Evolutionary conservation across 2,113 vertebrate genomes (phyloP), one percentile per base, ranked within the genome.

Genomic region (Benthochromis sp.): DNA sequence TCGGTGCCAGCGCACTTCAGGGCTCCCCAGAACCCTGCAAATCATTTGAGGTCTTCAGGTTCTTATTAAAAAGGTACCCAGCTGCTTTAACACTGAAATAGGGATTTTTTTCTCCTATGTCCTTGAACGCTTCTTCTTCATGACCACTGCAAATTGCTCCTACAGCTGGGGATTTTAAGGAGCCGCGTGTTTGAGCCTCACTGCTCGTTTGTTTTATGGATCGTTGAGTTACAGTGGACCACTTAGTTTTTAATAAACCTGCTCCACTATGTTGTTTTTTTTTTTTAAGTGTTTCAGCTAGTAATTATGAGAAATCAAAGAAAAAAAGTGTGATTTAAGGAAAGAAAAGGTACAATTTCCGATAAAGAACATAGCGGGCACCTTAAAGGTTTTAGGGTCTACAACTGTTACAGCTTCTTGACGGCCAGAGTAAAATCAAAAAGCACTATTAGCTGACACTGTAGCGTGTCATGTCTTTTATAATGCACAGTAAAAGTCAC

Each of bases 1-100:
- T 92, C 76, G 82, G 84, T 88, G 88, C 57, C 84, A 87, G 81
- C 12, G 50, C 53, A 93, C 91, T 93, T 89, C 86, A 91, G 92
- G 93, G 91, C 85, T 94, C 85, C 94, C 94, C 96, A 96, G 95
- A 92, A 90, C 86, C 83, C 84, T 86, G 86, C 92, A 96, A 96
- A 96, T 95, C 90, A 95, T 93, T 94, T 91, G 17, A 91, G 91
- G 92, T 95, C 92, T 95, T 95, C 95, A 81, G 90, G 93, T 89
- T 95, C 92, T 95, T 97, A 96, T 96, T 97, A 96, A 96, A 89
- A 90, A 87, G 21, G 87, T 86, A 86, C 94, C 92, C 94, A 97
- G 93, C 94, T 96, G 94, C 90, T 95, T 87, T 71, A 89, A 87
- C 69, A 45, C 73, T 83, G 81, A 94, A 96, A 87, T 95, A 92